A percentile compares a stretch with the other conserved stretches of the same genome.
These are phyloP conservation scores for Acromyrmex heyeri DNA, from an alignment of 1,140 invertebrate genomes.

Conservation along the genomic window DNA sequence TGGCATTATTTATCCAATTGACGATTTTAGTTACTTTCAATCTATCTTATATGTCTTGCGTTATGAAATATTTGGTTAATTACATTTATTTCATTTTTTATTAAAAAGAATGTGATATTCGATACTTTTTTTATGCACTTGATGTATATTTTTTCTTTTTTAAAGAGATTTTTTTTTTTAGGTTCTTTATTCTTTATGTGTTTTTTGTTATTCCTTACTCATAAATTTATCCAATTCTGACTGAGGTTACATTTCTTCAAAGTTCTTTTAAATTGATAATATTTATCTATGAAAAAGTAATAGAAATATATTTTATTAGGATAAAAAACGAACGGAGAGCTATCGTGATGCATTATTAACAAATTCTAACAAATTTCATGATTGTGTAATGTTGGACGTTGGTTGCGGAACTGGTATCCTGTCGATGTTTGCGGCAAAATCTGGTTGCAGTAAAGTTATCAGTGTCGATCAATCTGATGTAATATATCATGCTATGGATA, in stretches of 20 bases:
- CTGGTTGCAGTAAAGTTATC: conserved; percentile 96
- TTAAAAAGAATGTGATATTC: too few relatives aligned
- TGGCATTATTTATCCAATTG: too few relatives aligned
- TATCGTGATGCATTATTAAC: conserved; percentile 97
- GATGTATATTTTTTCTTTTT: too few relatives aligned
- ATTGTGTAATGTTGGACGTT: conserved; percentile 97
- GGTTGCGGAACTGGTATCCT: conserved; percentile 99
- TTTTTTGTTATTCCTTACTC: too few relatives aligned
- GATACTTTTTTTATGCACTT: too few relatives aligned
- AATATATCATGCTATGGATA: conserved; percentile 94
- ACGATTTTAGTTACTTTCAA: too few relatives aligned
- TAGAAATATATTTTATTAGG: conserved; percentile 87
- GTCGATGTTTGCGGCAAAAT: conserved; percentile 98
- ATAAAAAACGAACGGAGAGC: conserved; percentile 96
- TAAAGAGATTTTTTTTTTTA: too few relatives aligned
- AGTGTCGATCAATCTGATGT: conserved; percentile 97
- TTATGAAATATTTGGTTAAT: too few relatives aligned
- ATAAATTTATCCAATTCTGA: too few relatives aligned
- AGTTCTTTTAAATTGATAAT: conserved; percentile 44
- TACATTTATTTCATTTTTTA: too few relatives aligned
- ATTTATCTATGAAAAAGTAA: conserved; percentile 9
- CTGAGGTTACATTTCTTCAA: neutral
- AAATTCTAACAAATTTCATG: conserved; percentile 90
- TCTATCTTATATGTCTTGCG: too few relatives aligned
- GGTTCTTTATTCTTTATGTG: too few relatives aligned